Evolutionary conservation across 2,113 vertebrate genomes (phyloP), one percentile per base, ranked within the genome.

Genomic region (Petroica traversi): DNA sequence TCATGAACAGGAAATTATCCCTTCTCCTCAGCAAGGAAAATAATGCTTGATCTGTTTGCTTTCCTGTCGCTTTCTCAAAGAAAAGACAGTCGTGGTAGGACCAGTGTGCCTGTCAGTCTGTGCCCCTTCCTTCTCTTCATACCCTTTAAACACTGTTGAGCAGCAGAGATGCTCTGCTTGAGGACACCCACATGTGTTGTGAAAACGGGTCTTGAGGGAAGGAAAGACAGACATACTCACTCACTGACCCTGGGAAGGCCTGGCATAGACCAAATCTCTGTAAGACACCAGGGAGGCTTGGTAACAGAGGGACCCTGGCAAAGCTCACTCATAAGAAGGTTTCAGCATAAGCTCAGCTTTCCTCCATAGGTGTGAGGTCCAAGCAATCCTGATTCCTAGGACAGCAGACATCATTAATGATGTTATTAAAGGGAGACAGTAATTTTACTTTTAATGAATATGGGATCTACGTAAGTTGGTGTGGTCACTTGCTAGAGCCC

Each of bases 381-480:
- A 14, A 63, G 68, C 61, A 51, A 31, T 55, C 10, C 29, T 89
- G 24, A 11, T 67, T 94, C 69, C n/a, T 59, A 63, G 86, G 59
- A 67, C 43, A 86, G 51, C 64, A 93, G 73, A n/a, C 48, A 36
- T 46, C 68, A 31, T 81, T 84, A 95, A 74, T 1, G 2, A 36
- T 38, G 46, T 71, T 66, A 71, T 89, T 92, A 95, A 91, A 86
- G 26, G 62, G 61, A 92, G 69, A 77, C 24, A 51, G 72, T 86
- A 52, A 91, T 95, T 94, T 91, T 77, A 88, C 80, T 81, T 95
- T 41, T 87, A 71, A 89, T 85, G 77, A 81, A 51, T 67, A 84
- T 87, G 93, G 80, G 73, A 84, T 89, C 80, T 51, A 40, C 64
- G 77, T 34, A 64, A 55, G 38, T 74, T 87, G 0, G 7, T 8